Percentiles rank a stretch among this genome's conserved stretches.
Evolutionary conservation across 2,113 vertebrate species (phyloP).

Genomic region (Xerus inauris): DNA sequence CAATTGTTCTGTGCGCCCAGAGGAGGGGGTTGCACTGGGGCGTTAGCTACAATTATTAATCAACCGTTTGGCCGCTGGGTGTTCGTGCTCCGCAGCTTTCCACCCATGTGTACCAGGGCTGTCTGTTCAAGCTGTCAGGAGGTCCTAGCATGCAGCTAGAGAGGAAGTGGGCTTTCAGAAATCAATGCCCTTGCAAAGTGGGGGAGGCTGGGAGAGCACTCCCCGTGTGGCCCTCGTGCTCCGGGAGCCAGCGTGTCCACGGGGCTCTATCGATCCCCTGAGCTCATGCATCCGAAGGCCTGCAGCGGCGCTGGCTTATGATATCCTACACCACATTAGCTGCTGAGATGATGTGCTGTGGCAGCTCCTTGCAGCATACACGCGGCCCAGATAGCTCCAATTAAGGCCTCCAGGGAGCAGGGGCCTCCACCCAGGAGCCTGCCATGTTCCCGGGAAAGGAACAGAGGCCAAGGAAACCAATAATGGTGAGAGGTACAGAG

Average conservation of each 20-base stretch:
- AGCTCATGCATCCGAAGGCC: slow-evolving; percentile 56
- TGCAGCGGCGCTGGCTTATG: slow-evolving; percentile 75
- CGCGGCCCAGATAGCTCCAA: slow-evolving; percentile 80
- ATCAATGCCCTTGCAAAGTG: not conserved
- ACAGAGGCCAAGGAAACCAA: slow-evolving; percentile 65
- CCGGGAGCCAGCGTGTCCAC: slow-evolving; percentile 52
- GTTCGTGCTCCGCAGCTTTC: not conserved
- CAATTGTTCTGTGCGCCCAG: accelerated
- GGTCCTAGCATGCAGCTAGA: accelerated
- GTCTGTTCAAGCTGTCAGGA: not conserved
- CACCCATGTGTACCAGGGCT: no score
- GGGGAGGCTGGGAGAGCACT: slow-evolving; percentile 20
- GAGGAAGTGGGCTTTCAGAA: not conserved
- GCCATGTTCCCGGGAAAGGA: slow-evolving; percentile 65
- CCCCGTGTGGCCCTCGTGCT: not conserved
- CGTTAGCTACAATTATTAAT: not conserved
- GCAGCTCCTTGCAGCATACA: slow-evolving; percentile 79
- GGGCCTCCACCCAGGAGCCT: slow-evolving; percentile 73
- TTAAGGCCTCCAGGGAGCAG: slow-evolving; percentile 80
- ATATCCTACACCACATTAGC: slow-evolving; percentile 81
- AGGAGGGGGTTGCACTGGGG: accelerated
- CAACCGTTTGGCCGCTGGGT: not conserved
- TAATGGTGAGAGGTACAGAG: slow-evolving; percentile 65
- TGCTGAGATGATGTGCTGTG: slow-evolving; percentile 72
- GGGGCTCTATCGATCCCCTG: slow-evolving; percentile 45